phyloP scores from a whole-genome alignment of 2,797 vertebrate species.

The Sciurus vulgaris region DNA sequence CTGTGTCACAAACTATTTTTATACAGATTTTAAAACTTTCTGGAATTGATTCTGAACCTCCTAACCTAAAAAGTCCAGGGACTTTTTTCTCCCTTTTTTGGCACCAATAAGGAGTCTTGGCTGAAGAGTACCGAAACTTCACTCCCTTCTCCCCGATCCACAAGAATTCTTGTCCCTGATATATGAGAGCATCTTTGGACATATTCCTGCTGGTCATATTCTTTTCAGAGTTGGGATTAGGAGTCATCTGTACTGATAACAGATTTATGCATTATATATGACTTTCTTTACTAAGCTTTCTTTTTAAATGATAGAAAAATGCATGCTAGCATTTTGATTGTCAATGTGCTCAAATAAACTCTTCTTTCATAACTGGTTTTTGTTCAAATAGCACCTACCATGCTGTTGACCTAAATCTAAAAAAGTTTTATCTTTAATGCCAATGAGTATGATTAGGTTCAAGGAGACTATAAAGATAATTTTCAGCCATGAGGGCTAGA shows the following conservation, averaged over 20 bases:
- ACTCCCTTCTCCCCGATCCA: constrained; percentile 15
- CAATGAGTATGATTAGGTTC: background rate
- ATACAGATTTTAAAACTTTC: constrained; percentile 44
- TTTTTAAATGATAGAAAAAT: constrained; percentile 28
- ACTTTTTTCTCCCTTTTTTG: background rate
- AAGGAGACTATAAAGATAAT: background rate
- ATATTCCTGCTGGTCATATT: background rate
- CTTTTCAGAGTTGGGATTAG: constrained; percentile 32
- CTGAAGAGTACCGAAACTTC: background rate
- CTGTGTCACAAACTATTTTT: constrained; percentile 58
- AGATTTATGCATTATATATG: constrained; percentile 30
- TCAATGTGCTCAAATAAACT: constrained; percentile 13
- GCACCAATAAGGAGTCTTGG: constrained; percentile 6
- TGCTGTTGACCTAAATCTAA: background rate
- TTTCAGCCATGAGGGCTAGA: background rate
- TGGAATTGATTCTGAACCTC: constrained; percentile 59
- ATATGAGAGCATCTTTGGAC: constrained; percentile 43
- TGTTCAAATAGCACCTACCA: background rate
- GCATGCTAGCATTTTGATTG: background rate
- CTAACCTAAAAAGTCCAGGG: constrained; percentile 22
- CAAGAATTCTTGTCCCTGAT: constrained; percentile 53
- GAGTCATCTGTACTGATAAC: constrained; percentile 57
- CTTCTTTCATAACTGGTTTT: background rate
- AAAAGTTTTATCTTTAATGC: background rate
- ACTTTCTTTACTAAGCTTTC: constrained; percentile 40